Conservation (phyloP, 2,888 invertebrate species). For the Spisula subtruncata region DNA sequence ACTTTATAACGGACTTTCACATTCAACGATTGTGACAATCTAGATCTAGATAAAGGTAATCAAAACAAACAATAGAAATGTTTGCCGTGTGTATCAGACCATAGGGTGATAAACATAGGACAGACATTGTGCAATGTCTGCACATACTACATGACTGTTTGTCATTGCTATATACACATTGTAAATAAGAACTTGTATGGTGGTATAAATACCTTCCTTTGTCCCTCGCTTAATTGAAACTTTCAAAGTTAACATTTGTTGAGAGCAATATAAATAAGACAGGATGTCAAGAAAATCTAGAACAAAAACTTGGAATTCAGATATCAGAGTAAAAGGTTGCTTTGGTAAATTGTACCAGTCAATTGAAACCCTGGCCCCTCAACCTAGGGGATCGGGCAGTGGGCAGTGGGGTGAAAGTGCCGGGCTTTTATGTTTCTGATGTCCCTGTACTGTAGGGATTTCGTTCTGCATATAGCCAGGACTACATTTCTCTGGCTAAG, state of each 20-base stretch:
- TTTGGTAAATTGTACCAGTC: too few species aligned
- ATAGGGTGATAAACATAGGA: background rate
- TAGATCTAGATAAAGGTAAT: background rate
- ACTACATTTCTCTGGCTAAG: too few species aligned
- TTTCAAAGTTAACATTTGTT: background rate
- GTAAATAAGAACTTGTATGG: background rate
- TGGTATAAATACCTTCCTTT: conserved; percentile 16
- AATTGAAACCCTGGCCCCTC: too few species aligned
- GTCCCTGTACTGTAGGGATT: too few species aligned
- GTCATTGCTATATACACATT: background rate
- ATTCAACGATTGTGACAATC: background rate
- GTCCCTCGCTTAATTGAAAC: background rate
- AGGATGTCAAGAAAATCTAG: background rate
- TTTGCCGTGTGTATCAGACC: background rate
- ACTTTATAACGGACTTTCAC: background rate
- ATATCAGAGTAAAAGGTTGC: too few species aligned
- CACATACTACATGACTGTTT: background rate
- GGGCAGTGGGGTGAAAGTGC: too few species aligned
- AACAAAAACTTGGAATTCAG: background rate
- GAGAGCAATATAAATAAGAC: background rate
- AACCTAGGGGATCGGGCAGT: too few species aligned
- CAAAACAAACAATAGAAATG: conserved; percentile 8
- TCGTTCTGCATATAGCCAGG: too few species aligned
- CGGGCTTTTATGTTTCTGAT: too few species aligned
- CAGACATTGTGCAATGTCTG: conserved; percentile 27